Percentiles rank a stretch among this genome's conserved stretches.
Conservation (phyloP, 2,888 invertebrate species). For the Lithophane socia region DNA sequence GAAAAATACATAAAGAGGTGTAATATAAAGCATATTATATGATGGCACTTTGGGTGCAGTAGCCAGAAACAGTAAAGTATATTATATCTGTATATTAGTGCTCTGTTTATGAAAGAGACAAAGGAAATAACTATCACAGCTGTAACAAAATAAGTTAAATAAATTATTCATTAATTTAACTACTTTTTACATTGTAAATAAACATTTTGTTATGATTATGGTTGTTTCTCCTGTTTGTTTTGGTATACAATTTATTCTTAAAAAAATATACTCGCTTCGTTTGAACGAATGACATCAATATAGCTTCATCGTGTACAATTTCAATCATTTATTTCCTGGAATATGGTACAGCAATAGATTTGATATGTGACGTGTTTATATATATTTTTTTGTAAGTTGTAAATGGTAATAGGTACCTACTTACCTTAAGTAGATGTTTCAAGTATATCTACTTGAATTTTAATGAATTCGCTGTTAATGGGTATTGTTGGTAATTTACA, state of each 20-base stretch:
- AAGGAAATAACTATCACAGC: slow-evolving; percentile 31
- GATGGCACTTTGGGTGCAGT: slow-evolving; percentile 52
- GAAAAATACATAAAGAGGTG: slow-evolving; percentile 67
- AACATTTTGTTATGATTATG: not conserved
- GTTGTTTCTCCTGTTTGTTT: not conserved
- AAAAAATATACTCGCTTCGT: not conserved
- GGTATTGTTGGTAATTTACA: not conserved
- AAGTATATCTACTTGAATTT: not conserved
- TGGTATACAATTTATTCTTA: not conserved
- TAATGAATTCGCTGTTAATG: not conserved
- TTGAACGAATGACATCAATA: not conserved
- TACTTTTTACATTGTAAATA: not conserved
- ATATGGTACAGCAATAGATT: not conserved
- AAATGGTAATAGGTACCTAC: not conserved
- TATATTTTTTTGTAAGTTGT: not conserved
- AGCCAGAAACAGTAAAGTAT: slow-evolving; percentile 47
- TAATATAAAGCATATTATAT: slow-evolving; percentile 64
- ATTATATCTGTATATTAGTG: slow-evolving; percentile 36
- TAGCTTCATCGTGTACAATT: not conserved
- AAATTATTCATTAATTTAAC: slow-evolving; percentile 3
- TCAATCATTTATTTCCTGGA: not conserved
- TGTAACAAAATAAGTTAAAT: not conserved
- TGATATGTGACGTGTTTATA: no score
- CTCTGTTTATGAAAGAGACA: slow-evolving; percentile 31
- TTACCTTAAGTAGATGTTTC: not conserved